These are phyloP conservation scores for Clarias platycephalus DNA, from an alignment of 2,797 vertebrate genomes.

Conservation along the genomic window DNA sequence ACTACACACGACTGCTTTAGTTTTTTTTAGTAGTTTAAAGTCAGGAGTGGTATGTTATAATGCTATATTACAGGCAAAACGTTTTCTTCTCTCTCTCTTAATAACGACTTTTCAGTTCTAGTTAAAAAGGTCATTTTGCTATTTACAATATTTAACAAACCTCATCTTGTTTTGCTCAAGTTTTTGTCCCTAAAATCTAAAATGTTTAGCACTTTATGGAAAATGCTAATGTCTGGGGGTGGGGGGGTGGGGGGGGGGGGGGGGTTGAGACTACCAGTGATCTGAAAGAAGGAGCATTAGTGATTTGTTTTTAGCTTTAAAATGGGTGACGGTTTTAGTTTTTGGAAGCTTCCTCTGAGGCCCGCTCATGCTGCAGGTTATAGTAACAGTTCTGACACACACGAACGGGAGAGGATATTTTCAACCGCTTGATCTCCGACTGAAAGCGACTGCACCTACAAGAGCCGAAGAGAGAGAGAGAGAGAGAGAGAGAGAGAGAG, in stretches of 20 bases:
- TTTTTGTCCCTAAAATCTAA: conserved; percentile 74
- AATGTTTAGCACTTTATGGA: conserved; percentile 50
- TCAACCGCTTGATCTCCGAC: conserved; percentile 95
- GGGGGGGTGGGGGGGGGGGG: too few species aligned
- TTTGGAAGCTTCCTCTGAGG: conserved; percentile 81
- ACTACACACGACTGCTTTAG: conserved; percentile 62
- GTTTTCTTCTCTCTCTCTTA: conserved; percentile 47
- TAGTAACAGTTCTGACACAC: conserved; percentile 99
- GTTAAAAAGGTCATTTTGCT: conserved; percentile 91
- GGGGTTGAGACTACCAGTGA: not conserved
- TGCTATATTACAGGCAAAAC: conserved; percentile 84
- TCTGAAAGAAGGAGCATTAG: conserved; percentile 30
- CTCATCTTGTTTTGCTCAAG: conserved; percentile 59
- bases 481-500: not conserved
- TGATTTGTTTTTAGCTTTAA: conserved; percentile 70
- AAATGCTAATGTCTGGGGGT: not conserved
- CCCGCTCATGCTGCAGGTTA: conserved; percentile 94
- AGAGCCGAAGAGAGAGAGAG: not conserved
- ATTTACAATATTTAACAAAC: conserved; percentile 96
- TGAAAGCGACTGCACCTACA: conserved; percentile 96
- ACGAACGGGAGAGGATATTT: conserved; percentile 95
- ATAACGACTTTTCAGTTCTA: conserved; percentile 72
- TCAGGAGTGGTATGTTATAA: conserved; percentile 82
- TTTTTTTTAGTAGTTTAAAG: conserved; percentile 58
- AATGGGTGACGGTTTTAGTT: conserved; percentile 74